A percentile compares a stretch with the other conserved stretches of the same genome.
Conservation (phyloP, 2,888 invertebrate species). For the Arrhopalites spinosus region DNA sequence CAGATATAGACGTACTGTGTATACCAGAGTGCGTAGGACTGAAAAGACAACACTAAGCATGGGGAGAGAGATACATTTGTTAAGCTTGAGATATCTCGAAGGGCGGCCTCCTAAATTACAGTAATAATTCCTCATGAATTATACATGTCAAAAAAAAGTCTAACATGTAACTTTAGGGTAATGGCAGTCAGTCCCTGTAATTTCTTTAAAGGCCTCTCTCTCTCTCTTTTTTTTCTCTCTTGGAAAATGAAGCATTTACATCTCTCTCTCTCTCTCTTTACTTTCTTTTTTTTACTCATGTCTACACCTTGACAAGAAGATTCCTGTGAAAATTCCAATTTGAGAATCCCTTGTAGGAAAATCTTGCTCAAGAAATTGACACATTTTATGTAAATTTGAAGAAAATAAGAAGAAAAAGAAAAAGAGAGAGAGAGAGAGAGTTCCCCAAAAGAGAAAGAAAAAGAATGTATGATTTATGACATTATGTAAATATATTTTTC, state of each 20-base stretch:
- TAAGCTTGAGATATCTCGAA: slow-evolving; percentile 30
- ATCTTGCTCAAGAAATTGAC: slow-evolving; percentile 29
- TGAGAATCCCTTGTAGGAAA: background rate
- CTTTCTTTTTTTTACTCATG: background rate
- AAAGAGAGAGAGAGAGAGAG: background rate
- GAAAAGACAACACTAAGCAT: background rate
- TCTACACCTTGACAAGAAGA: background rate
- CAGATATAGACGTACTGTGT: background rate
- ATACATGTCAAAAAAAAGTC: slow-evolving; percentile 37
- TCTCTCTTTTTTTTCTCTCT: background rate
- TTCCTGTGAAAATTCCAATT: background rate
- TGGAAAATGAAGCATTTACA: slow-evolving; percentile 14
- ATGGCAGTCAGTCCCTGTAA: slow-evolving; percentile 21
- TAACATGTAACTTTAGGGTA: background rate
- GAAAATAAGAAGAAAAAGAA: background rate
- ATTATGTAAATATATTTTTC: background rate
- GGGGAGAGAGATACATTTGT: slow-evolving; percentile 19
- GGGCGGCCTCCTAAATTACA: slow-evolving; percentile 37
- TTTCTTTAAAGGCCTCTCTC: slow-evolving; percentile 10
- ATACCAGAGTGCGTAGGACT: background rate
- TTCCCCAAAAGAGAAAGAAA: background rate
- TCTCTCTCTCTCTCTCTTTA: background rate
- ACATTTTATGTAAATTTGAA: slow-evolving; percentile 30
- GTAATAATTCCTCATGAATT: slow-evolving; percentile 42
- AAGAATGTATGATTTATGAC: background rate